A percentile compares a stretch with the other conserved stretches of the same genome.
phyloP scores from a whole-genome alignment of 2,888 invertebrate species.

The Drosophila demipolita region DNA sequence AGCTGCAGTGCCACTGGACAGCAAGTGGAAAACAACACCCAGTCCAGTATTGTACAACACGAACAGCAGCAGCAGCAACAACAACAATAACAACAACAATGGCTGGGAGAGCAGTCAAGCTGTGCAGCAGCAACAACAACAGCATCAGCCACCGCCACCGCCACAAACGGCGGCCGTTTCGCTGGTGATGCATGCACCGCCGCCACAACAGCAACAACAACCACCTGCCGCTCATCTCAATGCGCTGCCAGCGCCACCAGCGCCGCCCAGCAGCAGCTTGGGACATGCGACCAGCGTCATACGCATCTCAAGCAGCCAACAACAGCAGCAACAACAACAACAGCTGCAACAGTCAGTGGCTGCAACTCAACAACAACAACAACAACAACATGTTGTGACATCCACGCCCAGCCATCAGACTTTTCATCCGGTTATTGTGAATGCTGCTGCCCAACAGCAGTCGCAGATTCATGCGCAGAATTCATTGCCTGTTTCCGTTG shows the following conservation, averaged over 20 bases:
- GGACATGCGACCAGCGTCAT: slow-evolving; percentile 92
- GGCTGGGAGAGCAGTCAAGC: slow-evolving; percentile 38
- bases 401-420: slow-evolving; percentile 72
- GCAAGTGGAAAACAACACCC: slow-evolving; percentile 84
- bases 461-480: slow-evolving; percentile 85
- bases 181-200: slow-evolving; percentile 83
- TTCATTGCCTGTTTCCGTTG: slow-evolving; percentile 60
- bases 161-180: slow-evolving; percentile 82
- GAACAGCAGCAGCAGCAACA: slow-evolving; percentile 55
- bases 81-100: slow-evolving; percentile 48
- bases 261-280: slow-evolving; percentile 83
- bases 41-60: slow-evolving; percentile 84
- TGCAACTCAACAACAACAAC: slow-evolving; percentile 41
- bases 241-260: slow-evolving; percentile 63
- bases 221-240: slow-evolving; percentile 76
- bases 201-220: slow-evolving; percentile 65
- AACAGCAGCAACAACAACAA: slow-evolving; percentile 35
- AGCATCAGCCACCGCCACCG: slow-evolving; percentile 67
- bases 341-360: slow-evolving; percentile 85
- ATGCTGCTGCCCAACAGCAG: slow-evolving; percentile 92
- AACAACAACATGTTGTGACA: slow-evolving; percentile 58
- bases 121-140: slow-evolving; percentile 53
- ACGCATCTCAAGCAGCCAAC: slow-evolving; percentile 90
- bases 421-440: slow-evolving; percentile 91
- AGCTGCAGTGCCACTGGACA: slow-evolving; percentile 61